These are phyloP conservation scores for Rhagologus leucostigma DNA, from an alignment of 2,113 vertebrate species.

Conservation along the genomic window DNA sequence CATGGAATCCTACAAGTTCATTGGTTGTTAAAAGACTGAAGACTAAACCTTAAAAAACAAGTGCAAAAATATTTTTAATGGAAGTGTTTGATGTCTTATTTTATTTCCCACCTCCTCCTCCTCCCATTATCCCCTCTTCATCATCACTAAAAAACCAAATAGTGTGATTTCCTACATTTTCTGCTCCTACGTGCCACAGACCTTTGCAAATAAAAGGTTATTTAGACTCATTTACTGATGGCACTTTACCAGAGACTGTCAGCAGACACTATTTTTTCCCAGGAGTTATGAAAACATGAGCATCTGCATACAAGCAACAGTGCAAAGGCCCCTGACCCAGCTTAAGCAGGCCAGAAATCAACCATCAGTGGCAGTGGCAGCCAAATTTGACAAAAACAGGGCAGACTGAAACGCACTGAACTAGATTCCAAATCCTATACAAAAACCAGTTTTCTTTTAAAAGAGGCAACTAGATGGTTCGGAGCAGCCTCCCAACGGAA, in stretches of 20 bases:
- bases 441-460: not conserved
- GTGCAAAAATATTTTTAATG: not conserved
- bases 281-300: not conserved
- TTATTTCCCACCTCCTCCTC: not conserved
- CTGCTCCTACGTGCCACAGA: not conserved
- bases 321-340: not conserved
- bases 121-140: not conserved
- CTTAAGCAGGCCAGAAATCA: not conserved
- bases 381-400: not conserved
- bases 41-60: not conserved
- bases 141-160: not conserved
- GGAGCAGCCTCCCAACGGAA: not conserved
- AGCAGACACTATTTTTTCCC: not conserved
- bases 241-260: not conserved
- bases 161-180: not conserved
- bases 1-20: not conserved
- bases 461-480: not conserved
- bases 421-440: not conserved
- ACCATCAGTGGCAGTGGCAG: not conserved
- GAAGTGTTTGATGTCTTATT: not conserved
- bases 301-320: not conserved
- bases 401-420: accelerated
- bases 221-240: not conserved
- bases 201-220: not conserved
- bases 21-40: not conserved